These are phyloP conservation scores for Saturnia pavonia DNA, from an alignment of 2,888 invertebrate genomes.

Conservation along the genomic window DNA sequence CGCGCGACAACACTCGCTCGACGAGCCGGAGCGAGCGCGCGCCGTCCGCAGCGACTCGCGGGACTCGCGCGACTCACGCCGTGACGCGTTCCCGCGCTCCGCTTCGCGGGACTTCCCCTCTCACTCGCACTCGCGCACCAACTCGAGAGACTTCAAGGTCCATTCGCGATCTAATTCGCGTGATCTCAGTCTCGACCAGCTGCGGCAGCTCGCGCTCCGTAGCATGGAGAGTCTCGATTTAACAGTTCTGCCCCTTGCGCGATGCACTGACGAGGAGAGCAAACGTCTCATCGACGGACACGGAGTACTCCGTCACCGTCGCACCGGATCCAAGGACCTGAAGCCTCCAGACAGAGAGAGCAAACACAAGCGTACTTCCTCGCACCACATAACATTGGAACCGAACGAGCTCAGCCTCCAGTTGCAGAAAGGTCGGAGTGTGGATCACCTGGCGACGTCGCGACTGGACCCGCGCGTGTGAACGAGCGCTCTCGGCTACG, in stretches of 20 bases:
- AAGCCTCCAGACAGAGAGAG: slow-evolving; percentile 53
- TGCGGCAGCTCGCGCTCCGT: slow-evolving; percentile 71
- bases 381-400: slow-evolving; percentile 75
- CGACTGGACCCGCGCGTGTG: slow-evolving; percentile 58
- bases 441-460: slow-evolving; percentile 60
- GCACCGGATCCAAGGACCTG: slow-evolving; percentile 83
- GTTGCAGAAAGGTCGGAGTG: slow-evolving; percentile 71
- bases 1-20: slow-evolving; percentile 68
- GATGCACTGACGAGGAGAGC: slow-evolving; percentile 71
- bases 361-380: slow-evolving; percentile 73
- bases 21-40: slow-evolving; percentile 53
- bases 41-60: slow-evolving; percentile 50
- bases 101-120: slow-evolving; percentile 39
- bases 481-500: slow-evolving; percentile 24
- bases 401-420: slow-evolving; percentile 61
- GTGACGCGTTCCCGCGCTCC: slow-evolving; percentile 51
- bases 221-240: slow-evolving; percentile 75
- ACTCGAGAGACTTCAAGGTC: slow-evolving; percentile 53
- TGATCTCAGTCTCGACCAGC: slow-evolving; percentile 73
- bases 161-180: slow-evolving; percentile 81
- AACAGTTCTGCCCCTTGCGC: slow-evolving; percentile 62
- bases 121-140: slow-evolving; percentile 55
- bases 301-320: slow-evolving; percentile 80
- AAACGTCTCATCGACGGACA: slow-evolving; percentile 69
- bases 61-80: slow-evolving; percentile 55